These are phyloP conservation scores for Brachyrhaphis roseni DNA, from an alignment of 2,797 vertebrate species.

Conservation along the genomic window DNA sequence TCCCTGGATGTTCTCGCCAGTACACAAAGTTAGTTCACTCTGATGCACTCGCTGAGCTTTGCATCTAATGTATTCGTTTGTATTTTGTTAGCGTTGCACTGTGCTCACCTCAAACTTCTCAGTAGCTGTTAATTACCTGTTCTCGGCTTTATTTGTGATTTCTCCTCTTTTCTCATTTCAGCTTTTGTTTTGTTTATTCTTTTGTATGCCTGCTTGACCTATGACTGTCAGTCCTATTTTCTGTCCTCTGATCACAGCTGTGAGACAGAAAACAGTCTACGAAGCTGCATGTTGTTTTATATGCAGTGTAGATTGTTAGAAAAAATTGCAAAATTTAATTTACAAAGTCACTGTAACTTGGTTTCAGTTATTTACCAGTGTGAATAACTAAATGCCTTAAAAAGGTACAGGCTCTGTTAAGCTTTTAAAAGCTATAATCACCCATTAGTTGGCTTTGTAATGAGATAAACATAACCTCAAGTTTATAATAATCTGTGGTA, in stretches of 20 bases:
- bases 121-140: neutral
- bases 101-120: neutral
- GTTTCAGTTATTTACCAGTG: neutral
- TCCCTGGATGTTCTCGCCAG: slow-evolving; percentile 20
- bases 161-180: neutral
- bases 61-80: neutral
- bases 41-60: neutral
- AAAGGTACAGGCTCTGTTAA: neutral
- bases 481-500: neutral
- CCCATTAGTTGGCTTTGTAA: neutral
- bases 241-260: neutral
- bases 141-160: neutral
- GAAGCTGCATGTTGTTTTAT: neutral
- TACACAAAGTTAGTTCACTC: slow-evolving; percentile 44
- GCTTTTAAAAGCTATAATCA: neutral
- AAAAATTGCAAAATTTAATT: neutral
- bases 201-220: neutral
- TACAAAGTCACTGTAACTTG: neutral
- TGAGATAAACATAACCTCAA: neutral
- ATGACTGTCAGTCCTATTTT: neutral
- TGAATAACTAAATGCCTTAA: neutral
- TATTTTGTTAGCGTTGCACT: neutral
- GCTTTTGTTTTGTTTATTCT: neutral
- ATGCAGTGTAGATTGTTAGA: neutral
- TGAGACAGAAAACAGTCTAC: neutral